Conservation (phyloP, 2,797 vertebrate species). For the Arctocebus calabarensis region DNA sequence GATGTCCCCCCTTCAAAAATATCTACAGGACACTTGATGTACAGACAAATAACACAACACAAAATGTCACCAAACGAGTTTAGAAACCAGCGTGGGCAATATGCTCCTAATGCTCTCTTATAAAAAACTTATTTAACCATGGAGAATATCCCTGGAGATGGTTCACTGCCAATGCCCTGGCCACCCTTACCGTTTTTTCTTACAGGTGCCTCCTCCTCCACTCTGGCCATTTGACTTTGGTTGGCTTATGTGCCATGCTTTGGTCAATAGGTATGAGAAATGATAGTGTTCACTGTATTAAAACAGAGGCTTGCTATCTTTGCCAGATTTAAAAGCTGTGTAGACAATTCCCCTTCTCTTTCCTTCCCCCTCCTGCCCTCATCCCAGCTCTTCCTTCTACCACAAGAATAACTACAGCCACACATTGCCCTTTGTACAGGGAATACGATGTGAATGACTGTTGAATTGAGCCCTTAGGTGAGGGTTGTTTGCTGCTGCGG, state of each 20-base stretch:
- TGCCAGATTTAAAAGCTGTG: neutral
- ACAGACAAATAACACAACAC: neutral
- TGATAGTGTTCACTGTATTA: neutral
- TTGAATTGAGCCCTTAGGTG: neutral
- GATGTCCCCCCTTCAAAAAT: neutral
- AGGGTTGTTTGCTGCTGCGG: neutral
- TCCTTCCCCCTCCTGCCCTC: accelerated
- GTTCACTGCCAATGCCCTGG: neutral
- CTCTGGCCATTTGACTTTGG: neutral
- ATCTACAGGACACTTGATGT: neutral
- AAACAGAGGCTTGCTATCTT: neutral
- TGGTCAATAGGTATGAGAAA: neutral
- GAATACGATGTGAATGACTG: neutral
- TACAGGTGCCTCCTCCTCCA: neutral
- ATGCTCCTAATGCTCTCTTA: neutral
- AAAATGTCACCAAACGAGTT: neutral
- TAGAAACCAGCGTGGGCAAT: neutral
- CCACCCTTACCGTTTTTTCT: neutral
- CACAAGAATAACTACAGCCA: neutral
- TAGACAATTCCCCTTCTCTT: neutral
- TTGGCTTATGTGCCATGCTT: neutral
- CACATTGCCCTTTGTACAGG: neutral
- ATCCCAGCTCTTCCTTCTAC: neutral
- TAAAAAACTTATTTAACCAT: neutral
- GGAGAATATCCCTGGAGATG: neutral